A percentile compares a stretch with the other conserved stretches of the same genome.
phyloP scores from a whole-genome alignment of 2,888 invertebrate genomes.

The Lithosia quadra region DNA sequence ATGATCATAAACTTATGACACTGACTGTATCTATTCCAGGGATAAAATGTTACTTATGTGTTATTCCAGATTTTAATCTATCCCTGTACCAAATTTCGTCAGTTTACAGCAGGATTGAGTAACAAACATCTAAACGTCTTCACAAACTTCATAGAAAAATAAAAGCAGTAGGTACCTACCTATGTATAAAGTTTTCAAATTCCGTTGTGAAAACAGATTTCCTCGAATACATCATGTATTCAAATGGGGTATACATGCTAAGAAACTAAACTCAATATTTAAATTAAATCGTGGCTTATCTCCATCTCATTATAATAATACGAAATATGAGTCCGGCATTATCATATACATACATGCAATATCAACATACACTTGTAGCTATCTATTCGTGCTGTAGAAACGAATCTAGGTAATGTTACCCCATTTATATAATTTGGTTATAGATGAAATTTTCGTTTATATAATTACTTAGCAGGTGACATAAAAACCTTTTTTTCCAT shows the following conservation, averaged over 20 bases:
- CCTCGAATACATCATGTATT: constrained; percentile 42
- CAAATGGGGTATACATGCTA: constrained; percentile 37
- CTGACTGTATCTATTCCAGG: no score
- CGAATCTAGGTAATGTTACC: neutral
- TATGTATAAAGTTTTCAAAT: neutral
- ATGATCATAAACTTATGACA: no score
- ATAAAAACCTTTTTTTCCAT: no score
- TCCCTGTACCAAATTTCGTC: no score
- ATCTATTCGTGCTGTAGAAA: neutral
- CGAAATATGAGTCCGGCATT: constrained; percentile 35
- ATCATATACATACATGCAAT: constrained; percentile 28
- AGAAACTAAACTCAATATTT: constrained; percentile 51
- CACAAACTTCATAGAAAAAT: no score
- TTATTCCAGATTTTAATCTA: no score
- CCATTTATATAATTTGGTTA: neutral
- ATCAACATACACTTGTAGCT: constrained; percentile 7
- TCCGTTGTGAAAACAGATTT: constrained; percentile 28
- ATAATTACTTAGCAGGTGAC: no score
- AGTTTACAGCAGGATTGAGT: no score
- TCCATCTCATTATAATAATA: constrained; percentile 53
- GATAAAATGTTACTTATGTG: no score
- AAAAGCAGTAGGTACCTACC: no score
- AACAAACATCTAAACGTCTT: no score
- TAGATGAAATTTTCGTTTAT: no score
- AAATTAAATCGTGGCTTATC: constrained; percentile 49